Percentiles rank a stretch among this genome's conserved stretches.
Conservation (phyloP, 2,888 invertebrate species). For the Luffia ferchaultella region DNA sequence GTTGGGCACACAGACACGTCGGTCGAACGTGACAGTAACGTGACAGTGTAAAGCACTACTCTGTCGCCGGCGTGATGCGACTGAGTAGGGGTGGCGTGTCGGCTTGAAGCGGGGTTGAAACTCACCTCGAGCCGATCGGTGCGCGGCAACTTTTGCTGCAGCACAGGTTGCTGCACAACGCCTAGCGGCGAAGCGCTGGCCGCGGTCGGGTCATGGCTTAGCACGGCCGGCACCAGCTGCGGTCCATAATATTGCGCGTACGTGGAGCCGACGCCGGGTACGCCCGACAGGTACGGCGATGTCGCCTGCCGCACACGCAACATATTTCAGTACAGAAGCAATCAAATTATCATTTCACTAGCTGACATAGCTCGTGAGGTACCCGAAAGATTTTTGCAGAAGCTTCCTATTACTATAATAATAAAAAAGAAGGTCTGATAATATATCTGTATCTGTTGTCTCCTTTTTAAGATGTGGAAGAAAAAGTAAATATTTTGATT, state of each 20-base stretch:
- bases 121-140: conserved; percentile 97
- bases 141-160: conserved; percentile 94
- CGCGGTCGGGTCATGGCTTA: conserved; percentile 86
- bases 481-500: too few relatives aligned
- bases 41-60: neutral
- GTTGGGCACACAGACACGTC: neutral
- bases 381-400: too few relatives aligned
- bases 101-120: conserved; percentile 17
- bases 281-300: conserved; percentile 91
- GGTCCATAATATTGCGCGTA: conserved; percentile 92
- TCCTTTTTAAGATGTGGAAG: too few relatives aligned
- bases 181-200: conserved; percentile 84
- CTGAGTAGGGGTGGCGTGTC: neutral
- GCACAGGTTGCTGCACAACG: conserved; percentile 86
- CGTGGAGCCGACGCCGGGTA: conserved; percentile 88
- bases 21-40: neutral
- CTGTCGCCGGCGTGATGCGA: neutral
- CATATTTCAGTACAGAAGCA: neutral
- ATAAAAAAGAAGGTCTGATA: too few relatives aligned
- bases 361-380: neutral
- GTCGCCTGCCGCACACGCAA: conserved; percentile 72
- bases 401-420: too few relatives aligned
- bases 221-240: conserved; percentile 88
- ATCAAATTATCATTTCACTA: neutral
- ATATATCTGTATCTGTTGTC: too few relatives aligned